phyloP scores from a whole-genome alignment of 1,140 invertebrate genomes.

The Gryllus bimaculatus region DNA sequence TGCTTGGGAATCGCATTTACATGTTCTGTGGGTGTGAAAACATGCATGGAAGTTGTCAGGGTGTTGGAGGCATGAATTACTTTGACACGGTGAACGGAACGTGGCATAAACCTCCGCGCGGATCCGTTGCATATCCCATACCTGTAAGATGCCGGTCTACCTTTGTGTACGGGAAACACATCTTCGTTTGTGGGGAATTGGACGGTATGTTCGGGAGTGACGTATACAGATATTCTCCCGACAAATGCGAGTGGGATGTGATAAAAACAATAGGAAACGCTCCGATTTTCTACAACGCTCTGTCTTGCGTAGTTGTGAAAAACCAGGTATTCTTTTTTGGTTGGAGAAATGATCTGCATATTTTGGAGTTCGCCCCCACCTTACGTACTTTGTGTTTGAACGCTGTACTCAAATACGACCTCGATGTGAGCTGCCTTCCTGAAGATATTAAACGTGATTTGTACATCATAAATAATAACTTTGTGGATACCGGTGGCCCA shows the following conservation, averaged over 20 bases:
- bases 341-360: not conserved
- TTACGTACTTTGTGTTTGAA: not conserved
- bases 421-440: not conserved
- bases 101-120: not conserved
- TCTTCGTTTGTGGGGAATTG: not conserved
- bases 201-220: not conserved
- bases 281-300: not conserved
- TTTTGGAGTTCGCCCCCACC: not conserved
- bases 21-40: not conserved
- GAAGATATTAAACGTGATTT: not conserved
- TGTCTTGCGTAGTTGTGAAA: not conserved
- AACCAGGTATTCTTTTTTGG: not conserved
- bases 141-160: not conserved
- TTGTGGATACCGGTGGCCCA: no score
- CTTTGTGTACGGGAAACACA: not conserved
- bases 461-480: no score
- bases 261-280: not conserved
- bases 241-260: not conserved
- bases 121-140: not conserved
- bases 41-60: not conserved
- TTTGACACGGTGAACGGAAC: not conserved
- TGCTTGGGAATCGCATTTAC: not conserved
- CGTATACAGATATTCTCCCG: not conserved
- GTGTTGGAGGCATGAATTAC: not conserved
- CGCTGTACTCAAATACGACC: not conserved